These are phyloP conservation scores for Netelia virgata DNA, from an alignment of 2,888 invertebrate genomes.

Conservation along the genomic window DNA sequence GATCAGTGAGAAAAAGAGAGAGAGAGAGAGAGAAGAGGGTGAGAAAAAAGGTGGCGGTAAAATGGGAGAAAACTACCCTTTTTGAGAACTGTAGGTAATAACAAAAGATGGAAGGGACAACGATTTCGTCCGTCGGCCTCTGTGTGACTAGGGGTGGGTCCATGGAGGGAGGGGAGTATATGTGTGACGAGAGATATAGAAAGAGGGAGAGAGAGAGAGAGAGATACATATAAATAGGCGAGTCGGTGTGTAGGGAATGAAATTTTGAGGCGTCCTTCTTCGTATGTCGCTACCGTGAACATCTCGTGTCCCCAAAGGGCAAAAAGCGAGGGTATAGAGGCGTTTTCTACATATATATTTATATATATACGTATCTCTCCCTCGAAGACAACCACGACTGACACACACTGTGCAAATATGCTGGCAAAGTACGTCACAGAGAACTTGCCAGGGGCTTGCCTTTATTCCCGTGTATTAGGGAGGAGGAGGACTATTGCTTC, in stretches of 20 bases:
- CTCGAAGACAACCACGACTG: slow-evolving; percentile 4
- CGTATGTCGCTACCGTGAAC: neutral
- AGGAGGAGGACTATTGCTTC: neutral
- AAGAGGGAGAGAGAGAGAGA: neutral
- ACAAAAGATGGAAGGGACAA: slow-evolving; percentile 26
- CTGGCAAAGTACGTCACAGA: slow-evolving; percentile 39
- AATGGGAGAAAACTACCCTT: slow-evolving; percentile 54
- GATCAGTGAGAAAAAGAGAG: neutral
- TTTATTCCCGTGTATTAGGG: slow-evolving; percentile 37
- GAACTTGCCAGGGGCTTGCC: slow-evolving; percentile 33
- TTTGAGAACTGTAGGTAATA: slow-evolving; percentile 42
- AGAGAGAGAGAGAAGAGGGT: slow-evolving; percentile 14
- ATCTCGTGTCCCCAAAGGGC: slow-evolving; percentile 33
- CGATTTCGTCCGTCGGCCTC: slow-evolving; percentile 23
- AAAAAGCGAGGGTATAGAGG: neutral
- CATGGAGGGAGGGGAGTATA: neutral
- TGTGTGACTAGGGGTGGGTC: neutral
- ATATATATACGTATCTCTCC: neutral
- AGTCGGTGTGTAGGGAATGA: slow-evolving; percentile 54
- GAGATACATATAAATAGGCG: neutral
- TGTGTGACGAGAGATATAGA: neutral
- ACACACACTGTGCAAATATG: slow-evolving; percentile 40
- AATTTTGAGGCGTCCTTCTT: slow-evolving; percentile 61
- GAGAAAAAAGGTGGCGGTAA: neutral
- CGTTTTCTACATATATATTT: too few relatives aligned